Percentiles rank a stretch among this genome's conserved stretches.
These are phyloP conservation scores for Akabosia matsudoensis DNA, from an alignment of 1,140 invertebrate genomes.

Conservation along the genomic window DNA sequence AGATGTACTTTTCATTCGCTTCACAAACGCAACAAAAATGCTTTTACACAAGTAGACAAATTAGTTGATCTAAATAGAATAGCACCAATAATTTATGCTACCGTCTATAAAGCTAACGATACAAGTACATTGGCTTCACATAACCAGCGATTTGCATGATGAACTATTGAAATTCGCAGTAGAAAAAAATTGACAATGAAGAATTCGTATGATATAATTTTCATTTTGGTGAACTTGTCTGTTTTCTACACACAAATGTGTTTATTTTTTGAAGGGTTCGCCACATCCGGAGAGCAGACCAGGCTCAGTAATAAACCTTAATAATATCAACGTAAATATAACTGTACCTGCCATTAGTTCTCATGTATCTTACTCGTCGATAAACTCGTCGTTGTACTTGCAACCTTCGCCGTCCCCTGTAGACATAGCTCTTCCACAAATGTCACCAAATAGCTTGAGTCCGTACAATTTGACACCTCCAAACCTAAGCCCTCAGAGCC, in stretches of 20 bases:
- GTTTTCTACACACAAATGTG: background rate
- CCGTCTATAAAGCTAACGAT: no score
- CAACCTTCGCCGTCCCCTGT: slow-evolving; percentile 31
- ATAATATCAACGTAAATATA: slow-evolving; percentile 29
- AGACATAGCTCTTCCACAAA: slow-evolving; percentile 12
- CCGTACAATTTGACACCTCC: slow-evolving; percentile 39
- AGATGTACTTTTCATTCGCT: slow-evolving; percentile 22
- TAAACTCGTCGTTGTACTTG: slow-evolving; percentile 40
- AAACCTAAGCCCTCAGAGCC: slow-evolving; percentile 39
- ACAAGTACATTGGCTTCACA: no score
- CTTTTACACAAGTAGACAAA: no score
- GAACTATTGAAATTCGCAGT: no score
- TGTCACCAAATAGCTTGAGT: slow-evolving; percentile 40
- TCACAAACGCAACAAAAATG: no score
- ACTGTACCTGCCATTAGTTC: slow-evolving; percentile 30
- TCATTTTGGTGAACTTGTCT: background rate
- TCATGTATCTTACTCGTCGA: slow-evolving; percentile 43
- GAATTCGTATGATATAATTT: background rate
- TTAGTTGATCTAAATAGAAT: no score
- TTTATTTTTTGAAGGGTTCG: slow-evolving; percentile 29
- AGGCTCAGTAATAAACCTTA: slow-evolving; percentile 28
- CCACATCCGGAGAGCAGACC: slow-evolving; percentile 35
- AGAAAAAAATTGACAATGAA: background rate
- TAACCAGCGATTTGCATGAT: no score
- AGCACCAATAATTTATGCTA: no score